These are phyloP conservation scores for Acinonyx jubatus DNA, from an alignment of 2,113 vertebrate species.

Conservation along the genomic window DNA sequence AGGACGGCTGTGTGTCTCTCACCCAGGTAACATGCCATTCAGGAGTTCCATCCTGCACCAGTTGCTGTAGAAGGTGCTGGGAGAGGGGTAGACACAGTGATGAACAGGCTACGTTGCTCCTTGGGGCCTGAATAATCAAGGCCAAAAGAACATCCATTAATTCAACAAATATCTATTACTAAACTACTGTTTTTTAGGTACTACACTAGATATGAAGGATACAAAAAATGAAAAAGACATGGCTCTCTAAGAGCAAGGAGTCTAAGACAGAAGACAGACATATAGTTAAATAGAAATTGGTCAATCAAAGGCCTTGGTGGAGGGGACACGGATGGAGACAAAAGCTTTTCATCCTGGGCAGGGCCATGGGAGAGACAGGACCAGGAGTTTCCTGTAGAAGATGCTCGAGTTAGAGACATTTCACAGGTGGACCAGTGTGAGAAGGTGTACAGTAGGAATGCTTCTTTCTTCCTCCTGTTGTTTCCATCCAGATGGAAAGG, in stretches of 20 bases:
- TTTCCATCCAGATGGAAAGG: neutral
- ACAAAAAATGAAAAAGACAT: neutral
- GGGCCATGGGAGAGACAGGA: neutral
- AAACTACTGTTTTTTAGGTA: neutral
- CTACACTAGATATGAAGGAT: neutral
- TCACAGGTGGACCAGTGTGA: neutral
- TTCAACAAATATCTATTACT: neutral
- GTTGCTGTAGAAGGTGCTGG: rapidly evolving
- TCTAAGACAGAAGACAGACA: neutral
- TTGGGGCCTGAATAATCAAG: neutral
- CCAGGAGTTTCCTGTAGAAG: neutral
- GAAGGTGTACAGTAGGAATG: neutral
- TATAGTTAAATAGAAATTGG: neutral
- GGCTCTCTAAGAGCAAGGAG: neutral
- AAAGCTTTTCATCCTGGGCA: neutral
- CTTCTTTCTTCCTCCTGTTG: neutral
- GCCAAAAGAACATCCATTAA: neutral
- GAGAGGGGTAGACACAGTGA: too few species aligned
- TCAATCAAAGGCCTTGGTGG: neutral
- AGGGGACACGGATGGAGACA: neutral
- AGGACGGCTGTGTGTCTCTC: neutral
- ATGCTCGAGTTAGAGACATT: neutral
- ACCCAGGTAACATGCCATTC: rapidly evolving
- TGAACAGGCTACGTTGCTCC: neutral
- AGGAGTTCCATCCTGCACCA: neutral